Conservation (phyloP, 2,797 vertebrate species). For the Glossophaga mutica region DNA sequence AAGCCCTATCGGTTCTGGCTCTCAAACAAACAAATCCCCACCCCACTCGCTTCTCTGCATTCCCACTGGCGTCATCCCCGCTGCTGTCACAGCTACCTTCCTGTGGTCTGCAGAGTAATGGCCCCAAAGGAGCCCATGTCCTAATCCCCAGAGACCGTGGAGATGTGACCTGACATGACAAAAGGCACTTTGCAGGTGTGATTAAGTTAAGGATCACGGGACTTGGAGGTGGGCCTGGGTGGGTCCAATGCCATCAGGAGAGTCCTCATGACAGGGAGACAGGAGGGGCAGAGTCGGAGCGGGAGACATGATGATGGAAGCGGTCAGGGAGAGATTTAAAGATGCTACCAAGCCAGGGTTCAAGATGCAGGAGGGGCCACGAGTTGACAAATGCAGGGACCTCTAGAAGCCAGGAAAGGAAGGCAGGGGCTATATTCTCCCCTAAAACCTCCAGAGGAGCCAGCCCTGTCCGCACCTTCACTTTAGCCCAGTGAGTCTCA, state of each 20-base stretch:
- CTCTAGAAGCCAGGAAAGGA: neutral
- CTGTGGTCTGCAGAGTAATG: neutral
- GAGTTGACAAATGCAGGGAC: neutral
- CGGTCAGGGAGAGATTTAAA: neutral
- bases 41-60: no score
- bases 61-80: neutral
- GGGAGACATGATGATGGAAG: neutral
- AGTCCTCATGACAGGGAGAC: neutral
- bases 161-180: neutral
- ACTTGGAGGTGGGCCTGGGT: no score
- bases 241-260: fast-evolving
- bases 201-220: neutral
- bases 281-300: neutral
- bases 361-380: neutral
- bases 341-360: no score
- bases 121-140: neutral
- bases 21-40: neutral
- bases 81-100: fast-evolving
- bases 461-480: no score
- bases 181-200: neutral
- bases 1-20: neutral
- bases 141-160: neutral
- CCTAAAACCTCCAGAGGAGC: neutral
- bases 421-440: neutral
- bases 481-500: neutral